phyloP scores from a whole-genome alignment of 2,113 vertebrate species.

The rat (Rattus norvegicus) region GRCr8 NC_086023.1:43096501-43097000 shows the following conservation, averaged over 20 bases:
- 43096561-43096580: neutral
- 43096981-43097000: neutral
- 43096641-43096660: neutral
- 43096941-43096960: neutral
- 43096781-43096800: neutral
- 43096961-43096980: constrained; percentile 6
- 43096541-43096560: neutral
- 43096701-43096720: neutral
- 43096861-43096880: neutral
- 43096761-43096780: neutral
- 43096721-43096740: neutral
- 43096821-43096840: neutral
- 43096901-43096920: constrained; percentile 24
- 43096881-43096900: neutral
- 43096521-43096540: neutral
- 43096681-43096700: neutral
- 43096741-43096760: neutral
- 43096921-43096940: constrained; percentile 4
- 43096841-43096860: neutral
- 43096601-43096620: neutral
- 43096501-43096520: neutral
- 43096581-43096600: neutral
- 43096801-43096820: constrained; percentile 21
- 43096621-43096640: neutral
- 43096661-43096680: neutral